Percentiles rank a stretch among this genome's conserved stretches.
These are phyloP conservation scores for Todiramphus chloris DNA, from an alignment of 2,113 vertebrate genomes.

Conservation along the genomic window DNA sequence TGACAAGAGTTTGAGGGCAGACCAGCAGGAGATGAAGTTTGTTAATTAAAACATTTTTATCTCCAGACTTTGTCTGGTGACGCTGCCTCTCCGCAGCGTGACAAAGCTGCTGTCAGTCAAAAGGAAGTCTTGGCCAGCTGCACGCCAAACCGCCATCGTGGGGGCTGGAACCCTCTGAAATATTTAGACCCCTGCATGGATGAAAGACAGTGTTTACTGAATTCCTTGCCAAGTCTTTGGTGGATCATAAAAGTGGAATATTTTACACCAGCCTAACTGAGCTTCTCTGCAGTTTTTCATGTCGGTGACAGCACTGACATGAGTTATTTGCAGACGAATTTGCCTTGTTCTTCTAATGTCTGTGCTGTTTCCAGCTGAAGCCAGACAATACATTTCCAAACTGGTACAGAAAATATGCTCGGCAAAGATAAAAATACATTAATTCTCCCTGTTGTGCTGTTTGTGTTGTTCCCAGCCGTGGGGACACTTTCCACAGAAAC, in stretches of 20 bases:
- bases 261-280: neutral
- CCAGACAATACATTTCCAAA: neutral
- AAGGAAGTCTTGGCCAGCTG: neutral
- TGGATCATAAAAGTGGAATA: neutral
- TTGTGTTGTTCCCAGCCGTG: rapidly evolving
- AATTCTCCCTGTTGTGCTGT: neutral
- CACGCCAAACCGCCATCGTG: rapidly evolving
- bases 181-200: neutral
- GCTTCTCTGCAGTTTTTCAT: neutral
- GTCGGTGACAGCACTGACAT: neutral
- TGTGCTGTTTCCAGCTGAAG: neutral
- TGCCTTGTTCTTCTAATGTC: neutral
- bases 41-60: neutral
- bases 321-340: neutral
- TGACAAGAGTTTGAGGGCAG: neutral
- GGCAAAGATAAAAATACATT: neutral
- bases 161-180: neutral
- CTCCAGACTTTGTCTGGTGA: neutral
- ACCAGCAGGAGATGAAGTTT: neutral
- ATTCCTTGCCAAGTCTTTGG: neutral
- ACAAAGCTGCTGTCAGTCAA: neutral
- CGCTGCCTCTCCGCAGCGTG: neutral
- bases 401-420: neutral
- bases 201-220: neutral
- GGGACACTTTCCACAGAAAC: neutral